Base-by-base conservation (phyloP, 2,888 invertebrate genomes). In the Rotaria macrura region DNA sequence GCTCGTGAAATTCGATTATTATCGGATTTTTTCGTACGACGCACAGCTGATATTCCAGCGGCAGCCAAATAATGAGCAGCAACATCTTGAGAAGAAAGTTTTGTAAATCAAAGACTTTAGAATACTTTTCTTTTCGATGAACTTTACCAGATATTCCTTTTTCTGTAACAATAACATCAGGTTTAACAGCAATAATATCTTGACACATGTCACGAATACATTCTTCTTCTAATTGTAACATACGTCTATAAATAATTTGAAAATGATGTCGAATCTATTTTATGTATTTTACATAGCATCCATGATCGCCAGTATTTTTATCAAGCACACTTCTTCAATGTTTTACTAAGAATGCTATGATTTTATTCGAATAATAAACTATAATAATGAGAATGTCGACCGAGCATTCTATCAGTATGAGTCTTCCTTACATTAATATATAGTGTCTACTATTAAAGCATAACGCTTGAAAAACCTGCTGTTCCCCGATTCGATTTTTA, bases 1-100 rank as follows among this genome's bases (percentile, higher is more conserved):
- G 97, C 98, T 87, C 97, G 93, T 0, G 97, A 96, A 87, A 99
- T 93, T 87, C 99, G 94, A 91, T 98, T 96, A 92, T 98, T 98
- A 91, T 99, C 99, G 0, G 96, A 94, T 91, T 99, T 98, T 88
- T 97, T 94, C 12, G 98, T 92, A 88, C 96, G 94, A 52, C 93
- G 90, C 83, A 93, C 90, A 65, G 92, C 93, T 49, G 93, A 92
- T 87, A 93, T 93, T 79, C 92, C 92, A 84, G 93, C 93, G 89
- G 92, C 92, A 86, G 92, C 89, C 38, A 92, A 89, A 89, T 90
- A 92, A 88, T 92, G 92, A 87, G 92, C 92, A 52, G 92, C 92
- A 72, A 92, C 89, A 87, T 92, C 92, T 85, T 85, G 43, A 74
- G 14, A 52, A 12, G 9, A 84, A 20, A 12, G 40, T 38, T 29